Base-by-base conservation (phyloP, 2,113 vertebrate species). In the Trichomycterus rosablanca region DNA sequence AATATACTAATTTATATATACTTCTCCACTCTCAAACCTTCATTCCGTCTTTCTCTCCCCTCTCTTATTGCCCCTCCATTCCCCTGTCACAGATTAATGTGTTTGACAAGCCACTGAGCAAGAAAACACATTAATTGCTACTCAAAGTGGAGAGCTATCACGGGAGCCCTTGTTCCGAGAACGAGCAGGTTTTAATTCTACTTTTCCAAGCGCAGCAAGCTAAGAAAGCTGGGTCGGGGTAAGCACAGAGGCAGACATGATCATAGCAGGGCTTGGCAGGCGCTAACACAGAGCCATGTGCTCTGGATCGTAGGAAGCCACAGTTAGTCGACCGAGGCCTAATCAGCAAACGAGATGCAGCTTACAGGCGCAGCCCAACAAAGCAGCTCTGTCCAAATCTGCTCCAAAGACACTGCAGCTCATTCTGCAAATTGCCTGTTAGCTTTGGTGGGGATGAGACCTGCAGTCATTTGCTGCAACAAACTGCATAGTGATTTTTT, bases 41-140 rank as follows among this genome's bases (percentile, higher is more conserved):
- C 18, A 9, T 52, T 11, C 11, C 6, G 8, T 19, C 30, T 55
- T 11, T 40, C 44, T 51, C 46, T 12, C 28, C 23, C 34, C 14
- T 4, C 11, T 19, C 15, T 20, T 19, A 40, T 35, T 26, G 56
- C 52, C 43, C 35, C 32, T 11, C 15, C 15, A 46, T 43, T 56
- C 67, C 69, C 74, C 63, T 73, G 65, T 68, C 66, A 73, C 68
- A 77, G 76, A 86, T 85, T 78, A 84, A 83, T 80, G 80, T 70
- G 68, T 83, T 83, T 86, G 80, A 84, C 81, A 83, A 86, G 77
- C 76, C 84, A 82, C 60, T 83, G 80, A 84, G 81, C 78, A 82
- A 80, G 78, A 85, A 85, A 84, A 79, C 77, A 78, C 83, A 83
- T 84, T 86, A 85, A 84, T 83, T 83, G 82, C 78, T 81, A 78